Percentiles rank a stretch among this genome's conserved stretches.
Conservation (phyloP, 2,888 invertebrate species). For the Acheta domesticus region DNA sequence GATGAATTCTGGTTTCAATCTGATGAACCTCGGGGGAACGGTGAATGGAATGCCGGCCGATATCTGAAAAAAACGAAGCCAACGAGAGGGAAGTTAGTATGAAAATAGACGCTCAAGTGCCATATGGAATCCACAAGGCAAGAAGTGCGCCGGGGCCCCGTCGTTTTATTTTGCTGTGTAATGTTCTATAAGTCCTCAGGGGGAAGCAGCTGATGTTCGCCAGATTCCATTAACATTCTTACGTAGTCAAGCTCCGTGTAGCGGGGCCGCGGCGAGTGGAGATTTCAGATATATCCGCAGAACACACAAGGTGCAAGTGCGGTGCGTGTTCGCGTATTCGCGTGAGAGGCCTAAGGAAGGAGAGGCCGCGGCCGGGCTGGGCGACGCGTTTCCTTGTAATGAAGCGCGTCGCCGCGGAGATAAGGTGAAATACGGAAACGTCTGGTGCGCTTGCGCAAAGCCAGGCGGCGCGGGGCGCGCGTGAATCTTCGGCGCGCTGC, state of each 20-base stretch:
- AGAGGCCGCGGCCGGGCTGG: too few relatives aligned
- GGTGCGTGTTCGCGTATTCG: neutral
- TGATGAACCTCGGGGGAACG: constrained; percentile 8
- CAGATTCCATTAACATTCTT: constrained; percentile 18
- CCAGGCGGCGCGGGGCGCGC: too few relatives aligned
- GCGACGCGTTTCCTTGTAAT: too few relatives aligned
- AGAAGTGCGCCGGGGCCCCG: neutral
- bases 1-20: constrained; percentile 9
- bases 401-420: too few relatives aligned
- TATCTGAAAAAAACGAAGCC: neutral
- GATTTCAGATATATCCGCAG: constrained; percentile 9
- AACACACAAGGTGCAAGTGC: constrained; percentile 4
- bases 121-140: neutral
- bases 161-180: constrained; percentile 6
- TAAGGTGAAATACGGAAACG: too few relatives aligned
- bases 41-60: neutral
- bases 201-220: neutral
- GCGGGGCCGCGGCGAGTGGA: neutral
- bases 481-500: too few relatives aligned
- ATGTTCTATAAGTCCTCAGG: constrained; percentile 18
- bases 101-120: neutral
- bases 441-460: too few relatives aligned
- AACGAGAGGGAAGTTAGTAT: neutral
- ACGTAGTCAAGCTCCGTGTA: neutral
- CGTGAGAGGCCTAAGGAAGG: neutral